Evolutionary conservation across 2,113 vertebrate genomes (phyloP).

Genomic region (Rhea americana): DNA sequence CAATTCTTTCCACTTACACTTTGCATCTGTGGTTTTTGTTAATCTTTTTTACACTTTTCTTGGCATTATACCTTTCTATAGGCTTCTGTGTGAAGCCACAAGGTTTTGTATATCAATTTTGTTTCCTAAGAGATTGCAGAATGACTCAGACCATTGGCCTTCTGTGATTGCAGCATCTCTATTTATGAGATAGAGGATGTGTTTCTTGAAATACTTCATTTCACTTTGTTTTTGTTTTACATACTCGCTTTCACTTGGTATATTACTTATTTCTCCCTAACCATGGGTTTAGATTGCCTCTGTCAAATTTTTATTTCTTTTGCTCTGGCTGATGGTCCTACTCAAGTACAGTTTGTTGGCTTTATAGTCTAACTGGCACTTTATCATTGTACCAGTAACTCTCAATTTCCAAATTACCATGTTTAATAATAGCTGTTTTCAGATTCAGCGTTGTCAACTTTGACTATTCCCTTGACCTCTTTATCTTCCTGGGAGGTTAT

Average conservation of each 20-base stretch:
- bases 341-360: slow-evolving; percentile 42
- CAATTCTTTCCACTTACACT: not conserved
- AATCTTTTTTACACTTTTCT: not conserved
- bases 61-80: slow-evolving; percentile 23
- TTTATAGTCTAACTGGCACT: not conserved
- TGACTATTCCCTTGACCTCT: slow-evolving; percentile 41
- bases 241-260: slow-evolving; percentile 39
- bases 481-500: slow-evolving; percentile 25
- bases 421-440: slow-evolving; percentile 28
- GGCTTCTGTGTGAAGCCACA: slow-evolving; percentile 17
- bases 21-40: not conserved
- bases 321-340: slow-evolving; percentile 52
- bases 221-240: slow-evolving; percentile 62
- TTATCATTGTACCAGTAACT: not conserved
- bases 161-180: slow-evolving; percentile 60
- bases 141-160: slow-evolving; percentile 67
- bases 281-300: slow-evolving; percentile 15
- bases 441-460: slow-evolving; percentile 32
- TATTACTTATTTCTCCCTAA: slow-evolving; percentile 8
- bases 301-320: slow-evolving; percentile 23
- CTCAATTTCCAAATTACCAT: not conserved
- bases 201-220: slow-evolving; percentile 51
- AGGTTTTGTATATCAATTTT: slow-evolving; percentile 43
- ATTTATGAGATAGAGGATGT: slow-evolving; percentile 63
- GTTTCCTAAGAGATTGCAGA: slow-evolving; percentile 15